Evolutionary conservation across 2,888 invertebrate genomes (phyloP), one percentile per base, ranked within the genome.

Genomic region (Platycheirus albimanus): DNA sequence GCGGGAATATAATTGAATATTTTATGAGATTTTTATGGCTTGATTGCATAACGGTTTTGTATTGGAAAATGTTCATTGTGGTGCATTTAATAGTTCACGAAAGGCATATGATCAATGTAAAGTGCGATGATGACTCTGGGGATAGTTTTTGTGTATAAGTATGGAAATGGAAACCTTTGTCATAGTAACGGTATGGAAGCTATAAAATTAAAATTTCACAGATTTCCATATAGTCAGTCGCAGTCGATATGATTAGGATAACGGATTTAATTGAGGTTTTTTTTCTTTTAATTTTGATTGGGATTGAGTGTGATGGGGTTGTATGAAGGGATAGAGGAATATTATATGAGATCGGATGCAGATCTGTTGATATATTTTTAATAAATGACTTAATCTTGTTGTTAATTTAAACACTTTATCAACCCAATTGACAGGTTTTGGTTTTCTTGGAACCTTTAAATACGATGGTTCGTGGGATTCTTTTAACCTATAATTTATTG

Each of bases 1-100:
- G 10, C 5, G 49, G 52, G 5, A 28, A 69, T 30, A 69, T 52
- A 76, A 69, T 63, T 76, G 61, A 69, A 76, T 54, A 75, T 75
- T 75, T 66, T 66, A 75, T 54, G 36, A 28, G 45, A 10, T 47
- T 63, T 56, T 69, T 69, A 67, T 67, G 51, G 28, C 43, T 45
- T 47, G 45, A 20, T 76, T 76, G 69, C 76, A 69, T 54, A 76
- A 69, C 36, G 52, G 76, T 52, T 47, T 56, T 38, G 4, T 45
- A 45, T 33, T 17, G 36, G 24, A 41, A 52, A 61, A 45, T 45
- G 52, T 24, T 17, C 30, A 43, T 51, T 19, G 19, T 61, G 43
- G 19, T 61, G 43, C 38, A 15, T n/a, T 41, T 56, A 19, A 41
- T 36, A n/a, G 43, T 61, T 45, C 61, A 45, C 43, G 30, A 61